Base-by-base conservation (phyloP, 1,140 invertebrate species). In the Andrena cerasifolii region DNA sequence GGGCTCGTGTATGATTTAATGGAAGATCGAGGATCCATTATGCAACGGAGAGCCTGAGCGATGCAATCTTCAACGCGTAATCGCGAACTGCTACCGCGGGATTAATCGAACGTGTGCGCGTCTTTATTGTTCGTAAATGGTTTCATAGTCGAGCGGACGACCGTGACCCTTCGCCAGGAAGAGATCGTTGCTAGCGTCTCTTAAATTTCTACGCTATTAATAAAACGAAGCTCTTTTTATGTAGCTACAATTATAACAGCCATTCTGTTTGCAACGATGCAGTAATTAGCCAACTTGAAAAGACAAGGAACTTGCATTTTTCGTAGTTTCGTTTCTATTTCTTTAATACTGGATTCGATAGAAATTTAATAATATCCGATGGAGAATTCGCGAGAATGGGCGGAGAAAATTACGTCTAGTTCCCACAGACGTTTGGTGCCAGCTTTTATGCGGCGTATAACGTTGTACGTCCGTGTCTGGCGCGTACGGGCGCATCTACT, bases 51-150 rank as follows among this genome's bases (percentile, higher is more conserved):
- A 53, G 61, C 49, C 61, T 18, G n/a, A 7, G 18, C 59, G 51
- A 75, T 75, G 62, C 49, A 40, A 75, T 75, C 72, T 75, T 54
- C 33, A 31, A 53, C 61, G n/a, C 47, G 71, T 73, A 65, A 73
- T 73, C 71, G n/a, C 6, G 24, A 65, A 36, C 33, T 31, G 24
- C 49, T 66, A 65, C 62, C 33, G 49, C 61, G 14, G 62, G 26
- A 66, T 45, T 74, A 45, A 66, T 56, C 62, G 36, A 24, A 26
- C n/a, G 16, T 18, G 59, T 59, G 28, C 28, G 33, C 18, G 7
- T n/a, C 28, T 62, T 73, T 63, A 66, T 54, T 33, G 36, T 65
- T 45, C 47, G 36, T 74, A 74, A 66, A 54, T 66, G 47, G 12
- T 24, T 45, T 24, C 14, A 45, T 5, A 21, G 21, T 54, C n/a